Conservation (phyloP, 2,888 invertebrate species). For the Agrotis clavis region DNA sequence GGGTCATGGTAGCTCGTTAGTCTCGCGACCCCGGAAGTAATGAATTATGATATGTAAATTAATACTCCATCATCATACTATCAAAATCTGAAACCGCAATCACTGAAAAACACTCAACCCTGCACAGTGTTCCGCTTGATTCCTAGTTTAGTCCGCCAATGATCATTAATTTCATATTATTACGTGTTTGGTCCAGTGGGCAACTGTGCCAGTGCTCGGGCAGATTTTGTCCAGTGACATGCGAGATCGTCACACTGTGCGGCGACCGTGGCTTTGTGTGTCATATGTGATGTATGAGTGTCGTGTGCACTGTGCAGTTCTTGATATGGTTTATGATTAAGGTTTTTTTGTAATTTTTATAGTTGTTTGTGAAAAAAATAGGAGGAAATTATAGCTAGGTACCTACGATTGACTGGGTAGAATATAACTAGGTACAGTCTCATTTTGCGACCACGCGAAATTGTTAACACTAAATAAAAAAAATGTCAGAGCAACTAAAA, state of each 20-base stretch:
- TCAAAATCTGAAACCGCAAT: conserved; percentile 9
- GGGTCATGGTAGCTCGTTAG: too few relatives aligned
- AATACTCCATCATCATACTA: neutral
- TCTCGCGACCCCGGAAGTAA: too few relatives aligned
- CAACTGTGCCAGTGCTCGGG: conserved; percentile 60
- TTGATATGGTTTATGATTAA: conserved; percentile 20
- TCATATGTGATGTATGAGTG: conserved; percentile 40
- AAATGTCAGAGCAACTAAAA: too few relatives aligned
- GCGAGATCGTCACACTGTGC: conserved; percentile 50
- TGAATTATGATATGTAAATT: neutral
- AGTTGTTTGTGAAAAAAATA: neutral
- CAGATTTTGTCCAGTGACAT: conserved; percentile 57
- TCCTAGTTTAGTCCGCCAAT: conserved; percentile 40
- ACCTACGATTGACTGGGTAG: too few relatives aligned
- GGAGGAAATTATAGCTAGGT: too few relatives aligned
- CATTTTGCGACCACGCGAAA: too few relatives aligned
- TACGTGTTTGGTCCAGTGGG: conserved; percentile 55
- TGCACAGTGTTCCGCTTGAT: conserved; percentile 31
- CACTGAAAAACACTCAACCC: conserved; percentile 8
- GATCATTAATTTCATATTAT: conserved; percentile 69
- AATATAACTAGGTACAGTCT: too few relatives aligned
- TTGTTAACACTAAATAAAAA: too few relatives aligned
- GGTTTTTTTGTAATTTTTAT: neutral
- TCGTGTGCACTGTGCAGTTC: conserved; percentile 23
- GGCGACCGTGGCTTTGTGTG: conserved; percentile 39